phyloP scores from a whole-genome alignment of 53 echinoderm and acorn worm genomes.

The Hippasteria phrygiana region DNA sequence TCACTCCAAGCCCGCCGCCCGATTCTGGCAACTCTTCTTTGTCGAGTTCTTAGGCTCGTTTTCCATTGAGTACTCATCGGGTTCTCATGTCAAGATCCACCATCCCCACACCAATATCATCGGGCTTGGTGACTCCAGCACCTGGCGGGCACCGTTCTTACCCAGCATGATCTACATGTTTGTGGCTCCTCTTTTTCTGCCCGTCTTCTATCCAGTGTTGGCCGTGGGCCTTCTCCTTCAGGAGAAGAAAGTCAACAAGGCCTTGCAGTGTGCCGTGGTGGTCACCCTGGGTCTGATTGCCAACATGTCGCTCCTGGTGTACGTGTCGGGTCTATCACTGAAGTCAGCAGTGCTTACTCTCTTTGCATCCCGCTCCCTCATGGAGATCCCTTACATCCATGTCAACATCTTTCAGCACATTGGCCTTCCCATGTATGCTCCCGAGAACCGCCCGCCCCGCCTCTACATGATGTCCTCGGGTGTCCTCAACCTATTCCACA shows the following conservation, averaged over 20 bases:
- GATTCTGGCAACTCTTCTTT: slow-evolving; percentile 81
- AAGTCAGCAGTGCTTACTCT: slow-evolving; percentile 60
- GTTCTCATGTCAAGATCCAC: slow-evolving; percentile 79
- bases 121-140: slow-evolving; percentile 84
- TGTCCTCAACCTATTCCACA: slow-evolving; percentile 74
- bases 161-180: slow-evolving; percentile 79
- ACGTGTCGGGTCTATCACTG: slow-evolving; percentile 51
- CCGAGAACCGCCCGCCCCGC: slow-evolving; percentile 70
- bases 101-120: slow-evolving; percentile 90
- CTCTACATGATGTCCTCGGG: slow-evolving; percentile 78
- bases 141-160: slow-evolving; percentile 79
- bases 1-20: slow-evolving; percentile 65
- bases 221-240: slow-evolving; percentile 63
- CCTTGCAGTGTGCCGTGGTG: slow-evolving; percentile 43
- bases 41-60: slow-evolving; percentile 76
- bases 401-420: slow-evolving; percentile 90
- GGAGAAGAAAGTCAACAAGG: slow-evolving; percentile 42
- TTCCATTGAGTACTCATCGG: slow-evolving; percentile 52
- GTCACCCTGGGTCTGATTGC: slow-evolving; percentile 54
- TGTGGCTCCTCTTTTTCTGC: slow-evolving; percentile 74
- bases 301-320: slow-evolving; percentile 56
- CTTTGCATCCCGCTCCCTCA: slow-evolving; percentile 65
- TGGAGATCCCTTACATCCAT: slow-evolving; percentile 83
- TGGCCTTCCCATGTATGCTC: slow-evolving; percentile 82
- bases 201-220: slow-evolving; percentile 63